Percentiles rank a stretch among this genome's conserved stretches.
phyloP scores from a whole-genome alignment of 2,888 invertebrate genomes.

The Drosophila maculinotata region DNA sequence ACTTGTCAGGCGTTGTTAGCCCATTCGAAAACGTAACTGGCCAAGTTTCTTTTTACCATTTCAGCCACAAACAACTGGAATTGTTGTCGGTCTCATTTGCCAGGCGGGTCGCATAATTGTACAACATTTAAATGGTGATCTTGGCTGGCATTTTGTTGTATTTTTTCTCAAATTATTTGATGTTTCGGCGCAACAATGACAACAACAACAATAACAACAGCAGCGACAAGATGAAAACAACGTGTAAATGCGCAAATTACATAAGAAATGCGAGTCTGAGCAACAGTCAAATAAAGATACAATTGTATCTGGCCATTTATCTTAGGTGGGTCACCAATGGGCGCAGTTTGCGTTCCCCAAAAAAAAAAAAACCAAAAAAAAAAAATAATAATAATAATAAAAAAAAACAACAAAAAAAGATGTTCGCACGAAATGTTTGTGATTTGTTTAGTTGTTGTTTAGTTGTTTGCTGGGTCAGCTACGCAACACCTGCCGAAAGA shows the following conservation, averaged over 20 bases:
- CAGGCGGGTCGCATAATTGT: conserved; percentile 51
- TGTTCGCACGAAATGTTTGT: conserved; percentile 59
- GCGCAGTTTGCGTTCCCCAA: conserved; percentile 39
- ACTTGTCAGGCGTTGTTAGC: conserved; percentile 4
- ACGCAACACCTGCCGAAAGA: conserved; percentile 47
- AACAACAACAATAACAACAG: too few species aligned
- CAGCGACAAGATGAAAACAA: conserved; percentile 41
- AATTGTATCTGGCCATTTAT: conserved; percentile 75
- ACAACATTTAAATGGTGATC: conserved; percentile 63
- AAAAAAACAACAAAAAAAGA: too few species aligned
- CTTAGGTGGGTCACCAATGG: conserved; percentile 38
- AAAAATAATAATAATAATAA: too few species aligned
- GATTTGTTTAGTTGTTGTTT: conserved; percentile 38
- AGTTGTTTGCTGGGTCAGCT: conserved; percentile 43
- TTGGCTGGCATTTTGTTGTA: conserved; percentile 14
- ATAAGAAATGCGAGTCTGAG: conserved; percentile 57
- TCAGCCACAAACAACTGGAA: conserved; percentile 17
- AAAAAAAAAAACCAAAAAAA: conserved; percentile 11
- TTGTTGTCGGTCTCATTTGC: conserved; percentile 37
- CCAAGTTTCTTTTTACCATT: conserved; percentile 16
- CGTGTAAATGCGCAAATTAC: conserved; percentile 71
- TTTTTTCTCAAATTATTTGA: conserved; percentile 38
- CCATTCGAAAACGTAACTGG: conserved; percentile 5
- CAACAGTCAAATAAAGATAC: conserved; percentile 58
- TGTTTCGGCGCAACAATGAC: conserved; percentile 35